Evolutionary conservation across 2,113 vertebrate species (phyloP).

Genomic region (Cranoglanis bouderius): DNA sequence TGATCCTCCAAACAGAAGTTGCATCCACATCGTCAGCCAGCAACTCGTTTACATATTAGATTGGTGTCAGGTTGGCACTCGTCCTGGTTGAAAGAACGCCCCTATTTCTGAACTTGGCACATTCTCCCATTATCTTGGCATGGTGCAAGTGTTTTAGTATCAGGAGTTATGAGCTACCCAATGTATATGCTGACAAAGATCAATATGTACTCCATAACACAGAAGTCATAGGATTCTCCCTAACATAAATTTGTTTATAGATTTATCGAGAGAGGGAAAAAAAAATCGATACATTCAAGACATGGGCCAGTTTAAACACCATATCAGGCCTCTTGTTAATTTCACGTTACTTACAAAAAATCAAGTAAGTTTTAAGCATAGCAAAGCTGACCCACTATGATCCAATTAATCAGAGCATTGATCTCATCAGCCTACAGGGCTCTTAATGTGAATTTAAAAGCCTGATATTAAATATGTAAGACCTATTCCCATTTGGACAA

Average conservation of each 20-base stretch:
- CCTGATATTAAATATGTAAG: constrained; percentile 64
- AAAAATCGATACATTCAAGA: neutral
- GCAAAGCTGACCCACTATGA: constrained; percentile 33
- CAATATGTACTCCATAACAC: neutral
- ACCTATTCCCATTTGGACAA: constrained; percentile 65
- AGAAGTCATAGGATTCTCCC: neutral
- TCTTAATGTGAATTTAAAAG: constrained; percentile 59
- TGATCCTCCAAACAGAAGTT: constrained; percentile 73
- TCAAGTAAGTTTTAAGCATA: constrained; percentile 6
- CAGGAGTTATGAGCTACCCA: constrained; percentile 31
- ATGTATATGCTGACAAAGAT: constrained; percentile 44
- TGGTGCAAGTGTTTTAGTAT: constrained; percentile 31
- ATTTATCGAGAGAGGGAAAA: neutral
- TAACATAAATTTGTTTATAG: constrained; percentile 11
- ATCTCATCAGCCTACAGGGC: constrained; percentile 52
- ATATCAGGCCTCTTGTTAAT: neutral
- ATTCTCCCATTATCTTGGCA: constrained; percentile 38
- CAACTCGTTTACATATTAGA: constrained; percentile 87
- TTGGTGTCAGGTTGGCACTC: constrained; percentile 78
- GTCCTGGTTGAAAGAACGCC: constrained; percentile 65
- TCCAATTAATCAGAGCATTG: constrained; percentile 43
- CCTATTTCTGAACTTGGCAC: constrained; percentile 57
- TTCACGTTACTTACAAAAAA: neutral
- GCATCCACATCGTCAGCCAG: constrained; percentile 77
- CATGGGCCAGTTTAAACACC: neutral